Base-by-base conservation (phyloP, 64 coral and sea anemone species). In the Dendrophyllia cribrosa region DNA sequence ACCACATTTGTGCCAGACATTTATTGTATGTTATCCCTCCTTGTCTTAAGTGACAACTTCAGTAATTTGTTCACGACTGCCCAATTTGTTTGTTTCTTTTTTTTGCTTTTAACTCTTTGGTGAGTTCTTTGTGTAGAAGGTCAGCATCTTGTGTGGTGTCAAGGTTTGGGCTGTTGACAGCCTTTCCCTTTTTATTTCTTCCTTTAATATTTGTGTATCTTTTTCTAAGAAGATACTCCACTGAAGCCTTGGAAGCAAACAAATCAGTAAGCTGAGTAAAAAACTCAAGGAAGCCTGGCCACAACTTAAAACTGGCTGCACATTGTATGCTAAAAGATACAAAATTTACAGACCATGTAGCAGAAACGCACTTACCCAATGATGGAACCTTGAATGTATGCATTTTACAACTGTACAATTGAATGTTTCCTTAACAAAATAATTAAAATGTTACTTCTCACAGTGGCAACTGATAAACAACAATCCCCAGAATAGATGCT, bases 41-140 rank as follows among this genome's bases (percentile, higher is more conserved):
- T 76, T 76, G 74, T 0, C 3, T 45, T 51, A 9, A 76, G n/a
- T 76, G 74, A 76, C 74, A 76, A 76, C 10, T 76, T 76, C 49
- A 51, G 48, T 76, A 76, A 76, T 51, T 17, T 53, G 17, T 20
- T 76, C 74, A 76, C 4, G 2, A 52, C 74, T 76, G 74, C 74
- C 74, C 48, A 53, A 20, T 76, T 50, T 11, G 52, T 20, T 3
- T 51, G 13, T 4, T 76, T 76, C 4, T 73, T 72, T 13, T 76
- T 76, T 76, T 51, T 0, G 4, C 47, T 47, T 76, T 76, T 21
- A 76, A 76, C 10, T 76, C 74, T 76, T 76, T 53, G 0, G 20
- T 0, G 19, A 76, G 74, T 76, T 76, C 74, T 76, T 76, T 51
- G 74, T 76, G 74, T 7, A 76, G 74, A 47, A 45, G 51, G 74